Conservation (phyloP, 2,888 invertebrate species). For the Brenthis hecate region DNA sequence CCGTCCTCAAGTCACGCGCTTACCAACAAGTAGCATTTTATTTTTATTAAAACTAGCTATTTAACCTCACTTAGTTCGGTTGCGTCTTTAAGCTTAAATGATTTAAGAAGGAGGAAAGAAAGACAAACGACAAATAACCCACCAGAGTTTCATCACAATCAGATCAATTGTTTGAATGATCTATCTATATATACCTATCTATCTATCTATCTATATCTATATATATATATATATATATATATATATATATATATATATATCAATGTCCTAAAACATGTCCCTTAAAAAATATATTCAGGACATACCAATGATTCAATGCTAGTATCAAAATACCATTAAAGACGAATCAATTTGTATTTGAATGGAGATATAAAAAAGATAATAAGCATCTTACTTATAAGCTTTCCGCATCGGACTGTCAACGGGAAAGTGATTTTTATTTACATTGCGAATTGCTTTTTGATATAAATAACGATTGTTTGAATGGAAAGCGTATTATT, state of each 20-base stretch:
- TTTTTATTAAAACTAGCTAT: too few species aligned
- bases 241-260: background rate
- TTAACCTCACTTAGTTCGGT: too few species aligned
- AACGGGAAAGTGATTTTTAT: constrained; percentile 19
- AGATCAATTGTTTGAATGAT: too few species aligned
- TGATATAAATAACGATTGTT: constrained; percentile 19
- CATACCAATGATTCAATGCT: background rate
- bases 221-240: too few species aligned
- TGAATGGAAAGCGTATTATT: constrained; percentile 1
- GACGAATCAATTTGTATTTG: constrained; percentile 8
- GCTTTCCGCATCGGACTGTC: constrained; percentile 4
- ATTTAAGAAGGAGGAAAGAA: too few species aligned
- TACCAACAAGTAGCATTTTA: too few species aligned
- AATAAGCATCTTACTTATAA: background rate
- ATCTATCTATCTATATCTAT: too few species aligned
- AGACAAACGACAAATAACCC: too few species aligned
- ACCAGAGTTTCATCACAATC: too few species aligned
- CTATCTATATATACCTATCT: too few species aligned
- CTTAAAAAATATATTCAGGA: background rate
- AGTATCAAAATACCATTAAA: constrained; percentile 1
- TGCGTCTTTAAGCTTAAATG: too few species aligned
- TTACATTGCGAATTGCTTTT: constrained; percentile 28
- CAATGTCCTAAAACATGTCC: background rate
- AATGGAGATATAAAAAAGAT: background rate
- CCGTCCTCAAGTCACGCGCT: too few species aligned